These are phyloP conservation scores for Picathartes gymnocephalus DNA, from an alignment of 2,113 vertebrate genomes.

Conservation along the genomic window DNA sequence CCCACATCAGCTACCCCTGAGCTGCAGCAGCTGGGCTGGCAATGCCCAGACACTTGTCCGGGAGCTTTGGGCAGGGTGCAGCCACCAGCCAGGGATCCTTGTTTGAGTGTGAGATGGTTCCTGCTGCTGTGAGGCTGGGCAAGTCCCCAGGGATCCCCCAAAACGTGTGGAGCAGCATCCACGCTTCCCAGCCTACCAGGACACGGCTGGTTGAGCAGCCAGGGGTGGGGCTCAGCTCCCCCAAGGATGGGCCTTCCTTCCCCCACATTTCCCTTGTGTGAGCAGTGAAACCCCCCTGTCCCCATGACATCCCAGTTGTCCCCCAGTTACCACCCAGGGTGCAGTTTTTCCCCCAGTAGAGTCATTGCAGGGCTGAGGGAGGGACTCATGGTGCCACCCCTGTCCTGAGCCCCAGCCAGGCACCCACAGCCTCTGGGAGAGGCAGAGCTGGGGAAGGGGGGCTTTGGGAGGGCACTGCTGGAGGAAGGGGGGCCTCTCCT, in stretches of 20 bases:
- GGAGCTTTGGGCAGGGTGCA: not conserved
- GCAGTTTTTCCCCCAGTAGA: not conserved
- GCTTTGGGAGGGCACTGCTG: not conserved
- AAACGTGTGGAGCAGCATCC: not conserved
- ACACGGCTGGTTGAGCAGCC: not conserved
- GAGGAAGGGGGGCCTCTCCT: not conserved
- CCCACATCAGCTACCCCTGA: not conserved
- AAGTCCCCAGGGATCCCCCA: not conserved
- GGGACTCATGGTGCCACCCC: not conserved
- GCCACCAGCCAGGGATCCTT: not conserved
- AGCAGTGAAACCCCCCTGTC: not conserved
- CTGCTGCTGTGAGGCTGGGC: rapidly evolving
- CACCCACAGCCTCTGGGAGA: not conserved
- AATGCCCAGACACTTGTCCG: not conserved
- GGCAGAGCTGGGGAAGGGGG: not conserved
- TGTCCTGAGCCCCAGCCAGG: rapidly evolving
- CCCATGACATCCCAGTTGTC: not conserved
- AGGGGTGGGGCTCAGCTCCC: not conserved
- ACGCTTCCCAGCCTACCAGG: not conserved
- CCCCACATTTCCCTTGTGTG: not conserved
- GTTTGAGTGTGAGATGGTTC: not conserved
- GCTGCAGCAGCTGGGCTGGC: not conserved
- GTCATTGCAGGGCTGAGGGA: not conserved
- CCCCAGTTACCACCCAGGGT: not conserved
- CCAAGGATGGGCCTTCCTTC: not conserved